phyloP scores from a whole-genome alignment of 2,888 invertebrate species.

The Seira sanloemensis region DNA sequence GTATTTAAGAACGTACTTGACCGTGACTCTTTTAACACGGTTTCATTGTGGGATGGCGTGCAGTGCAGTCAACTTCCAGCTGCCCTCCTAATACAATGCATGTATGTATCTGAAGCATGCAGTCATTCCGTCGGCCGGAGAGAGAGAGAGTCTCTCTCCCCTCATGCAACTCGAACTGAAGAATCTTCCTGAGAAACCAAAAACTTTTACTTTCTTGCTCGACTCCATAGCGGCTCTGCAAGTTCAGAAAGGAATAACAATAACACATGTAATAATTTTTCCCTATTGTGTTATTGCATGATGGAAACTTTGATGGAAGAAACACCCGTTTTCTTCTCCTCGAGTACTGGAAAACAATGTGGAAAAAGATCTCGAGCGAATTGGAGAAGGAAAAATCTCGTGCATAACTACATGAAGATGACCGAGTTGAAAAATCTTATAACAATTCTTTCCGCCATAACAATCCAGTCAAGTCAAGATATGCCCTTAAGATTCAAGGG shows the following conservation, averaged over 20 bases:
- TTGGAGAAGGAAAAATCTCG: neutral
- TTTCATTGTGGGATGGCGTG: neutral
- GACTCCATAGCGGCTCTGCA: neutral
- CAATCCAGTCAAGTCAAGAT: neutral
- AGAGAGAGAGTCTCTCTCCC: no score
- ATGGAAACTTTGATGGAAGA: neutral
- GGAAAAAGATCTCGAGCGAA: neutral
- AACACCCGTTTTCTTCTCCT: neutral
- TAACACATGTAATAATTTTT: neutral
- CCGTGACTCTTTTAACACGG: constrained; percentile 25
- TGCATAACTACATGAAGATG: neutral
- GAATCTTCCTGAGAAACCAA: neutral
- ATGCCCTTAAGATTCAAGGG: neutral
- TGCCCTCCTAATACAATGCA: neutral
- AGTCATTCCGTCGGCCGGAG: neutral
- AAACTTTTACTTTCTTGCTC: neutral
- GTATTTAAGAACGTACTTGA: constrained; percentile 32
- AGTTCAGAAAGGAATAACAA: neutral
- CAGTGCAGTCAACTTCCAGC: neutral
- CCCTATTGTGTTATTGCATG: neutral
- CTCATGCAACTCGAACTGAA: no score
- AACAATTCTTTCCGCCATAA: neutral
- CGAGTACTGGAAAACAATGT: no score
- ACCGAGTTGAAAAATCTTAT: neutral
- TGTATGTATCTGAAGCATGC: neutral